A percentile compares a stretch with the other conserved stretches of the same genome.
Evolutionary conservation across 2,797 vertebrate species (phyloP).

Genomic region (Notoglanidium macrostoma): DNA sequence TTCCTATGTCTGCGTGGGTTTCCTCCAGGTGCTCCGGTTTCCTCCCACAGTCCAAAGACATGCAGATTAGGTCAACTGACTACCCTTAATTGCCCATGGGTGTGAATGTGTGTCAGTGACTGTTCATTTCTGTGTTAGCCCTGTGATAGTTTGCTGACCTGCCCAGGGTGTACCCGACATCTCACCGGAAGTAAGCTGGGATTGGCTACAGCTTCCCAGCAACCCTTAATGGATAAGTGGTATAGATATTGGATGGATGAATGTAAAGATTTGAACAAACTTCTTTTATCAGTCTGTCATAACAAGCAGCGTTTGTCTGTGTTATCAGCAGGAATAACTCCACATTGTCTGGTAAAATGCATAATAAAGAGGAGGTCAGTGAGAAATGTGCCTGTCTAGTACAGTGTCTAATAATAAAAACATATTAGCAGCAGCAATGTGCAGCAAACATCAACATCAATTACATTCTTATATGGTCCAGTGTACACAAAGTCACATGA

Average conservation of each 20-base stretch:
- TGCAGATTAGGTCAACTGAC: too few relatives aligned
- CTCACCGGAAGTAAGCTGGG: too few relatives aligned
- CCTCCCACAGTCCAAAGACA: too few relatives aligned
- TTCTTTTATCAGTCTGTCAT: not conserved
- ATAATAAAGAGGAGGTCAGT: not conserved
- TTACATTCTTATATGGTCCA: conserved; percentile 4
- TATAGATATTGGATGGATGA: not conserved
- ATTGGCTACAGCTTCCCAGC: not conserved
- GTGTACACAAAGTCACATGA: not conserved
- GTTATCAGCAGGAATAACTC: not conserved
- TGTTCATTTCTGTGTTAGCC: too few relatives aligned
- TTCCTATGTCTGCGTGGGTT: too few relatives aligned
- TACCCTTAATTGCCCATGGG: too few relatives aligned
- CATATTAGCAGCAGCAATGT: not conserved
- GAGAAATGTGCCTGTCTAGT: not conserved
- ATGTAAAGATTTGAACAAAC: not conserved
- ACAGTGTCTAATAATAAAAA: not conserved
- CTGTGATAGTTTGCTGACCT: too few relatives aligned
- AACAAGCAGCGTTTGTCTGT: not conserved
- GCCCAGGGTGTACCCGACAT: too few relatives aligned
- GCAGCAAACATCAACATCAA: conserved; percentile 3
- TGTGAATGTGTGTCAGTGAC: too few relatives aligned
- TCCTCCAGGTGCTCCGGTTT: too few relatives aligned
- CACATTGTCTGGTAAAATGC: not conserved
- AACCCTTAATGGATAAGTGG: too few relatives aligned